Conservation (phyloP, 2,888 invertebrate genomes). For the Caenorhabditis sinica region DNA sequence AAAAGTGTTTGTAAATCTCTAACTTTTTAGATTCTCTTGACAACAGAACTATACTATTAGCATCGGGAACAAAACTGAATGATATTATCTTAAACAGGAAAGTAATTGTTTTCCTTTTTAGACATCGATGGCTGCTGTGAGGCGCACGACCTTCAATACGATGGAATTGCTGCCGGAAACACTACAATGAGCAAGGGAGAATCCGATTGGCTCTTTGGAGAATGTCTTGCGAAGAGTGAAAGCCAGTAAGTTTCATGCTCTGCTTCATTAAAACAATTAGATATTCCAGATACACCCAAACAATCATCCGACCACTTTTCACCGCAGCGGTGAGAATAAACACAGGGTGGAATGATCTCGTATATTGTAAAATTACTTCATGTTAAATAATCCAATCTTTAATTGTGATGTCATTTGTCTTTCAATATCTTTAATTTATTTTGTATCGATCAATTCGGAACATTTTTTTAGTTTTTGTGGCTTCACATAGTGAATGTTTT, state of each 20-base stretch:
- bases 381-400: not conserved
- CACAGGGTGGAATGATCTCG: not conserved
- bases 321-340: not conserved
- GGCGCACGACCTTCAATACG: not conserved
- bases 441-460: no score
- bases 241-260: not conserved
- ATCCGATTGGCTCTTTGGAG: not conserved
- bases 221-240: not conserved
- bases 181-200: not conserved
- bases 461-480: no score
- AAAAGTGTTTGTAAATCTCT: no score
- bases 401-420: not conserved
- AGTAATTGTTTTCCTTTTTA: no score
- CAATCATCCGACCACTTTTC: not conserved
- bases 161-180: not conserved
- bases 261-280: not conserved
- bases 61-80: no score
- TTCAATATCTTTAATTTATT: no score
- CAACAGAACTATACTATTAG: no score
- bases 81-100: no score
- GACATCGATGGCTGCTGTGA: conserved; percentile 10
- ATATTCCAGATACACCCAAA: not conserved
- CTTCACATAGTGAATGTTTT: no score
- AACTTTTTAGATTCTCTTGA: no score
- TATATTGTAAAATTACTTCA: not conserved